Base-by-base conservation (phyloP, 2,888 invertebrate genomes). In the Erpobdella octoculata region DNA sequence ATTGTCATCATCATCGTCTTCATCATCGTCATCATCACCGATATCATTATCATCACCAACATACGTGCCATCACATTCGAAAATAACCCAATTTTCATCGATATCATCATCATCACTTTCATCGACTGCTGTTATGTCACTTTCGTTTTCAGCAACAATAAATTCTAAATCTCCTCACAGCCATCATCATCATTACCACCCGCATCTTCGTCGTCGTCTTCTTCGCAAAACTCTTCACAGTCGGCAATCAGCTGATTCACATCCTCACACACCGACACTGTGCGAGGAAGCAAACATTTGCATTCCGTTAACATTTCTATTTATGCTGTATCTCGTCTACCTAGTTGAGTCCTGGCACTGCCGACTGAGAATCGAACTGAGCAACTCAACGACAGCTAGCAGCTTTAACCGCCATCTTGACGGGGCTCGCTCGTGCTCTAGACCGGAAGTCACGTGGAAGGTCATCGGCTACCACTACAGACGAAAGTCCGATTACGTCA, bases 301-400 rank as follows among this genome's bases (percentile, higher is more conserved):
- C 67, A 41, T 67, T 15, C 67, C 67, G 12, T 33, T 67, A n/a
- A 25, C 67, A 28, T 41, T 69, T 58, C 36, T 69, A 5, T n/a
- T 35, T 21, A 25, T 69, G n/a, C 35, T 69, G n/a, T 69, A 69
- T 21, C 33, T 69, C 46, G 53, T 69, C 33, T 69, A 69, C 36
- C 58, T 69, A 12, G 69, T 69, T 5, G 69, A 69, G 35, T 28
- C 36, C 53, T 69, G 58, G 58, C 69, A 69, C 58, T 46, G 36
- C 58, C 28, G 58, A 35, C 25, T 69, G 36, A n/a, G 69, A 12
- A 15, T 48, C 36, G 33, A n/a, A 4, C 36, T 69, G 31, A 53
- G 36, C 21, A 53, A 36, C 9, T 5, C 48, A 0, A 9, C 18
- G 3, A 28, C 58, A 4, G 36, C 35, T 5, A 4, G 36, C 0